A percentile compares a stretch with the other conserved stretches of the same genome.
phyloP scores from a whole-genome alignment of 2,113 vertebrate genomes.

The Psilopsiagon aurifrons region DNA sequence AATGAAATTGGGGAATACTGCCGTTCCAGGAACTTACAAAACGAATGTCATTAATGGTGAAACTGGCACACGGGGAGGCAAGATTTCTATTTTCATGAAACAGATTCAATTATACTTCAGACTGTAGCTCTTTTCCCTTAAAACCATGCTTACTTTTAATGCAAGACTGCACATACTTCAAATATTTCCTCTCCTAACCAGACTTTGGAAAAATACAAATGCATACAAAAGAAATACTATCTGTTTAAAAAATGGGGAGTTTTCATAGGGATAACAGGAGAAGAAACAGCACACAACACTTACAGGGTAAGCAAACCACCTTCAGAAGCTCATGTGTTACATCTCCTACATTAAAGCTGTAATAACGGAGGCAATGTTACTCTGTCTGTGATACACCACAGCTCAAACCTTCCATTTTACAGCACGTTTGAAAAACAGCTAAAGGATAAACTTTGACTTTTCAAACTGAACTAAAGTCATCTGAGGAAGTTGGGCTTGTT shows the following conservation, averaged over 20 bases:
- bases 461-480: neutral
- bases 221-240: neutral
- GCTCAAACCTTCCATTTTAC: neutral
- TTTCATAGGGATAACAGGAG: neutral
- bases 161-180: neutral
- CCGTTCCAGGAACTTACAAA: neutral
- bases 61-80: neutral
- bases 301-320: accelerated
- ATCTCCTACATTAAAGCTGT: neutral
- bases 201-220: neutral
- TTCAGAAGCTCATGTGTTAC: neutral
- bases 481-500: neutral
- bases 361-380: accelerated
- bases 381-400: accelerated
- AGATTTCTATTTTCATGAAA: neutral
- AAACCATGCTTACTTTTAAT: neutral
- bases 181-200: neutral
- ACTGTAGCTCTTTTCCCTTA: accelerated
- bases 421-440: neutral
- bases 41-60: neutral
- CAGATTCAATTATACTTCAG: neutral
- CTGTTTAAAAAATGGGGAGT: neutral
- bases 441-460: neutral
- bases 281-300: neutral
- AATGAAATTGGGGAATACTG: neutral